Base-by-base conservation (phyloP, 2,113 vertebrate genomes). In the Epinephelus moara region DNA sequence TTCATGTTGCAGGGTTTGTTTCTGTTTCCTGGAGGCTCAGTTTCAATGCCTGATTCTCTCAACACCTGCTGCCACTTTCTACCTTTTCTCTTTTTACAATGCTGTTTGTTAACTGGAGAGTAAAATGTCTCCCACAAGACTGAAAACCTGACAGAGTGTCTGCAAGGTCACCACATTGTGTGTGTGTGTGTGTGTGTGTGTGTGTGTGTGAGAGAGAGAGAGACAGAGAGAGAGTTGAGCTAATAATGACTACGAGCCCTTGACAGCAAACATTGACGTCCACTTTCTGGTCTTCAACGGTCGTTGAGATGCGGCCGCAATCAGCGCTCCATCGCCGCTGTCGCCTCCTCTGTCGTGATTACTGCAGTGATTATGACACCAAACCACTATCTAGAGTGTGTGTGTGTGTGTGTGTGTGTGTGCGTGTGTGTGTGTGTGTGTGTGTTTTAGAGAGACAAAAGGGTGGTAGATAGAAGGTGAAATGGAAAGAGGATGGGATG, bases 301-400 rank as follows among this genome's bases (percentile, higher is more conserved):
- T 21, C n/a, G 2, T 80, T 13, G 78, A 92, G 78, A 85, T 60
- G 67, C 49, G 47, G 61, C 72, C 19, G 78, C 88, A 92, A 92
- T 92, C 91, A 92, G 86, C 17, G 49, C 27, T 23, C 8, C 21
- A 3, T 13, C 64, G 1, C 1, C 5, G 4, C 18, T 7, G 2
- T 30, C 57, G 3, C 30, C 80, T 80, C 82, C 68, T 88, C 73
- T 14, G 61, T 33, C 3, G n/a, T 92, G 91, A 92, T 92, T 90
- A 77, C 86, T 60, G 72, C 50, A 0, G 10, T 84, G 72, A 86
- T 82, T 80, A 80, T 67, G 67, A 76, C 67, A 60, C 61, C 23
- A 15, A 23, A 60, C 40, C 9, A 40, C 47, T 1, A 75, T 59
- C 75, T 84, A 0, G 17, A 53, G 76, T 55, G 50, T 75, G 67